Base-by-base conservation (phyloP, 1,140 invertebrate genomes). In the Drosophila subpulchrella region DNA sequence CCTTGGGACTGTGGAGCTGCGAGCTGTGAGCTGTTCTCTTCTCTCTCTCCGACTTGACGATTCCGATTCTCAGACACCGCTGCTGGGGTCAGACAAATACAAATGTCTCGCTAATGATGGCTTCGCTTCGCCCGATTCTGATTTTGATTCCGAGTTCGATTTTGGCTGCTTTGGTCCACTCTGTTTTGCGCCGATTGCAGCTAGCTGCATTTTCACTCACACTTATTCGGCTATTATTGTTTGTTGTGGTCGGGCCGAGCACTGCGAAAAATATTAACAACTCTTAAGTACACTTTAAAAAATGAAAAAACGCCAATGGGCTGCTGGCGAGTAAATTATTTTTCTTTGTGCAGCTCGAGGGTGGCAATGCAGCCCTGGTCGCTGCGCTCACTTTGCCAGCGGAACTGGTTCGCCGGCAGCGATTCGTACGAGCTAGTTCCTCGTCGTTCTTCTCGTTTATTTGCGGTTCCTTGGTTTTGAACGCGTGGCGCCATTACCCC, bases 201-300 rank as follows among this genome's bases (percentile, higher is more conserved):
- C 48, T 75, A 27, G 73, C 48, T 75, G 72, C 72, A 75, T 75
- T 75, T 75, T 75, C 59, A 47, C 72, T 36, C 55, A 76, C 73
- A 76, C 73, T 65, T 53, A 76, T 53, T 67, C 47, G 55, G 55
- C 44, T 75, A 67, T 76, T 73, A 67, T 67, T 76, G 73, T 76
- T 76, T 76, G 61, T 76, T 76, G 61, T 57, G 63, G 61, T 76
- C 51, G 65, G 60, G 48, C 20, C 39, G 53, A 58, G 73, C 73
- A 76, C 73, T 76, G 72, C 13, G 61, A 76, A 76, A 76, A 76
- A 76, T 66, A 75, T 75, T 75, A 75, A 75, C 60, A 75, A 75
- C 59, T 65, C 53, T 74, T 42, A 41, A 56, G 59, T 75, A 75
- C 72, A 75, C 72, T 75, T 75, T 75, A 73, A 73, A 73, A 73